Evolutionary conservation across 2,888 invertebrate species (phyloP).

Genomic region (Nephrotoma appendiculata): DNA sequence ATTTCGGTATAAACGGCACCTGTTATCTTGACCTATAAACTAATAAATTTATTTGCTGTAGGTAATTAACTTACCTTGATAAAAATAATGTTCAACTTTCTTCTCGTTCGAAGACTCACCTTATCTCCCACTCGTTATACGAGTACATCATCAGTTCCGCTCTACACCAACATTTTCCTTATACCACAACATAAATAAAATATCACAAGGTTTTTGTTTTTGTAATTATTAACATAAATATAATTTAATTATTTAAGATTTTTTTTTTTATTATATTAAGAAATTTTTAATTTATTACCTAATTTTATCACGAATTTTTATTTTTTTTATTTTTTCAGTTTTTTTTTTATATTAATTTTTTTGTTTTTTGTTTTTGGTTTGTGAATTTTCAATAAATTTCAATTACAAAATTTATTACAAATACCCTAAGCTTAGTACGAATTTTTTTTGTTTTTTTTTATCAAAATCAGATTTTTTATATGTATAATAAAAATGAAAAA

Average conservation of each 20-base stretch:
- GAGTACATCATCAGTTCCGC: neutral
- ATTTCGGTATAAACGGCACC: too few species aligned
- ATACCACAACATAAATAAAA: neutral
- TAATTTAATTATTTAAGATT: neutral
- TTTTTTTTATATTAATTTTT: neutral
- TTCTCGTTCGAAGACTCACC: neutral
- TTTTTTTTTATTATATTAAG: neutral
- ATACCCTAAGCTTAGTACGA: neutral
- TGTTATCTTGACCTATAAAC: too few species aligned
- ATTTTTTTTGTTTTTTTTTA: neutral
- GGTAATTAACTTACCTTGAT: neutral
- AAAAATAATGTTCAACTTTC: neutral
- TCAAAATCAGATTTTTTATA: neutral
- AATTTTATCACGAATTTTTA: neutral
- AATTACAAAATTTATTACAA: neutral
- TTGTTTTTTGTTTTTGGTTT: neutral
- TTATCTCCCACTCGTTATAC: neutral
- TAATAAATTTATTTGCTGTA: too few species aligned
- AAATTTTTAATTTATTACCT: neutral
- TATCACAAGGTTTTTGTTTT: neutral
- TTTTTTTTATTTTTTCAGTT: neutral
- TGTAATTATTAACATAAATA: neutral
- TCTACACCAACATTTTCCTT: neutral
- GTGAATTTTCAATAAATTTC: neutral
- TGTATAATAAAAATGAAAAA: neutral